phyloP scores from a whole-genome alignment of 2,113 vertebrate genomes.

The Nicator chloris region DNA sequence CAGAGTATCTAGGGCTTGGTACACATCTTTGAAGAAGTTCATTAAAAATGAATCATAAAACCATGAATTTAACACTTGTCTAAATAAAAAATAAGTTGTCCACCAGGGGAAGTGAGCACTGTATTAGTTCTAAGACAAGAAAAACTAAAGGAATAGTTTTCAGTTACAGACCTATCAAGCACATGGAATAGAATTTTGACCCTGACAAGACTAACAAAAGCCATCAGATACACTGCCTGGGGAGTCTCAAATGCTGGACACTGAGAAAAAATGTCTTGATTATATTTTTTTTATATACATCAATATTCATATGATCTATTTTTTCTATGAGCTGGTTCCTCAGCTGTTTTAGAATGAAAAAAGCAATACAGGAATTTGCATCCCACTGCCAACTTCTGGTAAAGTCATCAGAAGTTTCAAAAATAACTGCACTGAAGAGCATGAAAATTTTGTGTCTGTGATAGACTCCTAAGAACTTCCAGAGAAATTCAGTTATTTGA shows the following conservation, averaged over 20 bases:
- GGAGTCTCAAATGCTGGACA: background rate
- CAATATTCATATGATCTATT: background rate
- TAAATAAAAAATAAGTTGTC: slow-evolving; percentile 22
- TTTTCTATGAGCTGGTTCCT: background rate
- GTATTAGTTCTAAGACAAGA: background rate
- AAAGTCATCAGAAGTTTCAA: slow-evolving; percentile 32
- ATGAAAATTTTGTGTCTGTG: background rate
- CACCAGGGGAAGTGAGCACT: background rate
- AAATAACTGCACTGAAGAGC: slow-evolving; percentile 36
- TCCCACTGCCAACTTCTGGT: slow-evolving; percentile 17
- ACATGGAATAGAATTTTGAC: background rate
- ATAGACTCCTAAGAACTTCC: background rate
- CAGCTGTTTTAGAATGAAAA: slow-evolving; percentile 34
- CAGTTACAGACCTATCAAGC: background rate
- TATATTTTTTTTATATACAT: background rate
- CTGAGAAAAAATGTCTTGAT: background rate
- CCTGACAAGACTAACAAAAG: background rate
- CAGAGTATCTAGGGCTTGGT: background rate
- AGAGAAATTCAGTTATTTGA: background rate
- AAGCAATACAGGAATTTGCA: slow-evolving; percentile 10
- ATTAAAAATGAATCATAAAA: slow-evolving; percentile 24
- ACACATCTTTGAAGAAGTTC: background rate
- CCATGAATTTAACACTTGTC: background rate
- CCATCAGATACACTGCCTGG: background rate
- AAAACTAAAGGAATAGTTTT: background rate